Evolutionary conservation across 2,888 invertebrate species (phyloP), one percentile per base, ranked within the genome.

Genomic region (Cybosia mesomella): DNA sequence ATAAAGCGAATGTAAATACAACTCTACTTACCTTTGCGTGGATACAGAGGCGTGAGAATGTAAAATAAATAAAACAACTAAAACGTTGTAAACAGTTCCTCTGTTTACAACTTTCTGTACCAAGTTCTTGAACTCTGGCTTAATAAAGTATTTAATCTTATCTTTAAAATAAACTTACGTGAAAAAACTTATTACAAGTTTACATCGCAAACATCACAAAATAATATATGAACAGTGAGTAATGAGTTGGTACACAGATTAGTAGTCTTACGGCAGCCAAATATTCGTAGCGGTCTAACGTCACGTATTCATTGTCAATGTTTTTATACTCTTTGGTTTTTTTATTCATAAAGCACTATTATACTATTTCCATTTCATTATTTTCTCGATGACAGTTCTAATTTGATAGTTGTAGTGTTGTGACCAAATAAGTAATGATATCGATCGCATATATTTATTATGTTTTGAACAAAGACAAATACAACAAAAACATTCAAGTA

Each of bases 91-190:
- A 43, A 28, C 21, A 57, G 1, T 22, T 22, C 2, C 13, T 55
- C 11, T 55, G 24, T 55, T 55, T 55, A 55, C 54, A 55, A 22
- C 10, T n/a, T 54, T 54, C 22, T 22, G 21, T 22, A 11, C 22
- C 11, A 55, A 55, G 54, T 55, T 55, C 54, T 58, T 58, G 58
- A 58, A 58, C 32, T 34, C 32, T 49, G 49, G 22, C 54, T 21
- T 10, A 10, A 55, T 24, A 57, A 57, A 57, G 0, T 18, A 18
- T 11, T 28, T 28, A 58, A 58, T 58, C n/a, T 58, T 34, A 58
- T 58, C 58, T 58, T 8, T 8, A 58, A 32, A 32, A 32, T 58
- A 58, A 58, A 58, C 58, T 58, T 28, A 58, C 58, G 58, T 58
- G 58, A 58, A 58, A n/a, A 58, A 58, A 18, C n/a, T 34, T 58